Percentiles rank a stretch among this genome's conserved stretches.
These are phyloP conservation scores for Perognathus longimembris DNA, from an alignment of 2,113 vertebrate genomes.

Conservation along the genomic window DNA sequence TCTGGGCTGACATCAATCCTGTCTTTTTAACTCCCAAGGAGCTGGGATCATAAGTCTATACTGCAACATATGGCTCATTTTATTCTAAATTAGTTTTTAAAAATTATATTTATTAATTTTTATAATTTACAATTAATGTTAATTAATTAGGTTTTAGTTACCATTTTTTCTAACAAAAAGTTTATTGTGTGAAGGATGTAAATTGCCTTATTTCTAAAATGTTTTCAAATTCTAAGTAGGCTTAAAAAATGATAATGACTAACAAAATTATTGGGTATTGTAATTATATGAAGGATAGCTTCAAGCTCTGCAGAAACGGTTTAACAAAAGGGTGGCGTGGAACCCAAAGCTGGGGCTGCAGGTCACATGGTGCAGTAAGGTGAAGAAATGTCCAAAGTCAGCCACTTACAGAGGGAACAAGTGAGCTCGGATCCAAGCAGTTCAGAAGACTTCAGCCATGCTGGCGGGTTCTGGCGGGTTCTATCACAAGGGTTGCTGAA, in stretches of 20 bases:
- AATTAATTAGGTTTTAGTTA: not conserved
- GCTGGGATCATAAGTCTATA: too few species aligned
- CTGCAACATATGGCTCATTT: not conserved
- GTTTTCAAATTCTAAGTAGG: constrained; percentile 57
- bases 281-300: not conserved
- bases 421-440: not conserved
- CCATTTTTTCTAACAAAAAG: not conserved
- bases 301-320: not conserved
- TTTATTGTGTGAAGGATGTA: not conserved
- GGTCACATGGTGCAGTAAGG: not conserved
- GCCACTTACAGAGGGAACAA: not conserved
- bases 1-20: too few species aligned
- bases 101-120: too few species aligned
- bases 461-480: not conserved
- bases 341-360: not conserved
- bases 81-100: constrained; percentile 9
- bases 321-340: not conserved
- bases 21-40: too few species aligned
- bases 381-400: not conserved
- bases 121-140: too few species aligned
- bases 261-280: not conserved
- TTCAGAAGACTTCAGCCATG: not conserved
- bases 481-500: not conserved
- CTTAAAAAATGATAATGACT: not conserved
- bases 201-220: not conserved